Evolutionary conservation across 2,113 vertebrate genomes (phyloP).

Genomic region (Casuarius casuarius): DNA sequence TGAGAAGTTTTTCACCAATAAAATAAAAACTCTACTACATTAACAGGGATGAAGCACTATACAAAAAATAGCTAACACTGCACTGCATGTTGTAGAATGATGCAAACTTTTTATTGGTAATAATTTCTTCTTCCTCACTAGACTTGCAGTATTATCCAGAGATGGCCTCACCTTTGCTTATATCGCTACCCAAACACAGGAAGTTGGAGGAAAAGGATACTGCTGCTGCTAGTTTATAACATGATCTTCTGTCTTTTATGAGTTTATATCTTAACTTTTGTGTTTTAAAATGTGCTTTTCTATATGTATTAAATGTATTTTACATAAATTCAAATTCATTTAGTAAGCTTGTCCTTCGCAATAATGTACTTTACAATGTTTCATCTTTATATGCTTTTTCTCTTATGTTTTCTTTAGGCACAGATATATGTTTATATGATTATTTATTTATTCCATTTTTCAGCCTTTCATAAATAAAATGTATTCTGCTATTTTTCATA

Average conservation of each 20-base stretch:
- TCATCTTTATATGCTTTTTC: neutral
- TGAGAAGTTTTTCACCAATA: neutral
- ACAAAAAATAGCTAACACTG: neutral
- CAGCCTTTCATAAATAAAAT: constrained; percentile 71
- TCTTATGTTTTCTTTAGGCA: constrained; percentile 46
- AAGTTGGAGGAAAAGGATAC: neutral
- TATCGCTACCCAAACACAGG: neutral
- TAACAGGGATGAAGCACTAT: neutral
- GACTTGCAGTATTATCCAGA: neutral
- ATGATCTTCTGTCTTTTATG: neutral
- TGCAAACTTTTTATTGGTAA: neutral
- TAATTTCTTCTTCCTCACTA: neutral
- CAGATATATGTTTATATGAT: constrained; percentile 54
- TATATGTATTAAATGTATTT: neutral
- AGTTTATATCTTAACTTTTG: neutral
- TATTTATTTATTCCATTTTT: constrained; percentile 69
- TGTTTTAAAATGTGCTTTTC: neutral
- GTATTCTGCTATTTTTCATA: constrained; percentile 57
- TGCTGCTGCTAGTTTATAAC: neutral
- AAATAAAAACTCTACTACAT: neutral
- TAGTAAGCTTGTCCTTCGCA: neutral
- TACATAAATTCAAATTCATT: neutral
- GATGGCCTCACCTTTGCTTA: neutral
- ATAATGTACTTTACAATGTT: neutral
- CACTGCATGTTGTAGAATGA: neutral